These are phyloP conservation scores for Python bivittatus DNA, from an alignment of 2,113 vertebrate genomes.

Conservation along the genomic window DNA sequence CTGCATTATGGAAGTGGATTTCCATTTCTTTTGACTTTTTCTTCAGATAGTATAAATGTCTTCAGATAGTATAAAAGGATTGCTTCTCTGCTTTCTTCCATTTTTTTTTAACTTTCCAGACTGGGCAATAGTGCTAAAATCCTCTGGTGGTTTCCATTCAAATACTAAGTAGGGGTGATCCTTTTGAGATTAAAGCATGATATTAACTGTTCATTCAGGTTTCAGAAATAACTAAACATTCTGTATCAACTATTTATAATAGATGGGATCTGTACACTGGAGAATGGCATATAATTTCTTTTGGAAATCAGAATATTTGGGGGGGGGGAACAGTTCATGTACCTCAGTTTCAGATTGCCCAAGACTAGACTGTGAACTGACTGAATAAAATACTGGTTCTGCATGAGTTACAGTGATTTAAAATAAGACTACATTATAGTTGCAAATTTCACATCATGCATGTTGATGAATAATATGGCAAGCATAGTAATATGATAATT, in stretches of 20 bases:
- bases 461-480: background rate
- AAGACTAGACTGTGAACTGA: background rate
- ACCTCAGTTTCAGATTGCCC: background rate
- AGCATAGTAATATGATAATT: background rate
- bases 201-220: background rate
- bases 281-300: background rate
- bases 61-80: background rate
- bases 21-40: background rate
- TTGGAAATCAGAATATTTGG: background rate
- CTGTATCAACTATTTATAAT: background rate
- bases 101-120: background rate
- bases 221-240: background rate
- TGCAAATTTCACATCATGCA: background rate
- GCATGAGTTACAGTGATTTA: background rate
- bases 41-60: background rate
- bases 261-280: slow-evolving; percentile 19
- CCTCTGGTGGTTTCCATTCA: background rate
- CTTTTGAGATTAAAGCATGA: background rate
- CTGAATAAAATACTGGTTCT: background rate
- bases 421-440: background rate
- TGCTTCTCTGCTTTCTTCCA: background rate
- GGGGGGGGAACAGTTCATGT: background rate
- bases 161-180: background rate
- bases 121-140: background rate
- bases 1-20: background rate